Percentiles rank a stretch among this genome's conserved stretches.
Conservation (phyloP, 2,113 vertebrate species). For the Ellobius talpinus region DNA sequence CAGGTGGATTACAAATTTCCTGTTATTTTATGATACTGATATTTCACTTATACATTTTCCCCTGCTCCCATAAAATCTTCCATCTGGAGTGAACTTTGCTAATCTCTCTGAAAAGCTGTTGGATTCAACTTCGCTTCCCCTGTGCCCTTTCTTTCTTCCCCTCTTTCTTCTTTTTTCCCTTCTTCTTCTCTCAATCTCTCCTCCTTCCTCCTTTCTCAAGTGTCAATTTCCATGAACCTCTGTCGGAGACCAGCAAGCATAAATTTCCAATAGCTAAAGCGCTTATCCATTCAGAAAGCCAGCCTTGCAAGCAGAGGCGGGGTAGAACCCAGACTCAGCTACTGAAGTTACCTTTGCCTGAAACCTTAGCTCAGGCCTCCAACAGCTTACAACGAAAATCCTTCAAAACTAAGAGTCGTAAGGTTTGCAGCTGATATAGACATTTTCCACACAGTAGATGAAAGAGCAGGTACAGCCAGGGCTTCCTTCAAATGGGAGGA, state of each 20-base stretch:
- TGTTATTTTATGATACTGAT: slow-evolving; percentile 86
- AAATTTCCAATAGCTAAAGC: slow-evolving; percentile 75
- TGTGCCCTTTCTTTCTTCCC: not conserved
- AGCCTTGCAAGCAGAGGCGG: slow-evolving; percentile 51
- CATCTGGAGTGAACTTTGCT: slow-evolving; percentile 85
- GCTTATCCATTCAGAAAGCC: slow-evolving; percentile 59
- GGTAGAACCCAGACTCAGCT: slow-evolving; percentile 34
- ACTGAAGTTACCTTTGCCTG: slow-evolving; percentile 76
- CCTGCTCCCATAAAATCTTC: slow-evolving; percentile 83
- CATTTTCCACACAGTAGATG: slow-evolving; percentile 67
- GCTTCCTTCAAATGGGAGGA: slow-evolving; percentile 65
- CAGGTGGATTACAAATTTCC: slow-evolving; percentile 86
- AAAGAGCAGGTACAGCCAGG: slow-evolving; percentile 43
- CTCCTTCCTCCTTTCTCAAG: slow-evolving; percentile 52
- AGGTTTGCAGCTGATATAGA: slow-evolving; percentile 35
- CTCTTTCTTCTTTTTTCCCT: not conserved
- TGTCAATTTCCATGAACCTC: slow-evolving; percentile 69
- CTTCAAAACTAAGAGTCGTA: slow-evolving; percentile 75
- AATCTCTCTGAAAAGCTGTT: slow-evolving; percentile 80
- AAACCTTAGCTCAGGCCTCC: slow-evolving; percentile 74
- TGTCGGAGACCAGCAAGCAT: slow-evolving; percentile 70
- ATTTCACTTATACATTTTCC: slow-evolving; percentile 84
- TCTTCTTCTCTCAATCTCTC: not conserved
- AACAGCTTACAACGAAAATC: slow-evolving; percentile 72
- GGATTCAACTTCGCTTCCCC: slow-evolving; percentile 79